Base-by-base conservation (phyloP, 2,113 vertebrate genomes). In the Columba janthina region DNA sequence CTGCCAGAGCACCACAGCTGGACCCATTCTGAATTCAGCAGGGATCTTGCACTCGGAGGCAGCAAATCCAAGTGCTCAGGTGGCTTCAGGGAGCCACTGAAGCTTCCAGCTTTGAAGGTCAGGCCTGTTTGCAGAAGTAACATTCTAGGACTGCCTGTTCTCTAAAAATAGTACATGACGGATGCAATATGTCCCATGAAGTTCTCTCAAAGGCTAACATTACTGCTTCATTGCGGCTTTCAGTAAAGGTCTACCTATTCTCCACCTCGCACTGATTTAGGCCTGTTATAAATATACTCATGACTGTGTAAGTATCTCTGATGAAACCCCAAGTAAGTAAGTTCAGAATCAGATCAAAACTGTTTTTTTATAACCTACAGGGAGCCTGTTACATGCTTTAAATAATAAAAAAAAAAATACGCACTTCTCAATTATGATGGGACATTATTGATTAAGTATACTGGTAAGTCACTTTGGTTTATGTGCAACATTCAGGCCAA, bases 1-100 rank as follows among this genome's bases (percentile, higher is more conserved):
- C 3, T 36, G 32, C 15, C 1, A 1, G 24, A 67, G 19, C 2
- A 1, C 16, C 74, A n/a, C n/a, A 78, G 56, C 15, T n/a, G n/a
- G 24, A 26, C 5, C 3, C 2, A 10, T 53, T 81, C 64, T 32
- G 25, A 40, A 21, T 4, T 7, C 16, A 42, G 60, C 13, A n/a
- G 18, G 24, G 15, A 70, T 34, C 11, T 57, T 2, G 1, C 0
- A 9, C 12, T 73, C 21, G 40, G 48, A 66, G 21, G 6, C 26
- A 83, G 15, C 6, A 51, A 84, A 28, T 9, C 14, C n/a, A 22
- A 8, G 50, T 29, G 70, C 38, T 21, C 32, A 54, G 29, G 26
- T 22, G 20, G 11, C 13, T 60, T 57, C 21, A 20, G 31, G 36
- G 11, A 81, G 12, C 13, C 20, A 38, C 31, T 58, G 64, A 29